These are phyloP conservation scores for Xiphydria camelus DNA, from an alignment of 2,888 invertebrate genomes.

Conservation along the genomic window DNA sequence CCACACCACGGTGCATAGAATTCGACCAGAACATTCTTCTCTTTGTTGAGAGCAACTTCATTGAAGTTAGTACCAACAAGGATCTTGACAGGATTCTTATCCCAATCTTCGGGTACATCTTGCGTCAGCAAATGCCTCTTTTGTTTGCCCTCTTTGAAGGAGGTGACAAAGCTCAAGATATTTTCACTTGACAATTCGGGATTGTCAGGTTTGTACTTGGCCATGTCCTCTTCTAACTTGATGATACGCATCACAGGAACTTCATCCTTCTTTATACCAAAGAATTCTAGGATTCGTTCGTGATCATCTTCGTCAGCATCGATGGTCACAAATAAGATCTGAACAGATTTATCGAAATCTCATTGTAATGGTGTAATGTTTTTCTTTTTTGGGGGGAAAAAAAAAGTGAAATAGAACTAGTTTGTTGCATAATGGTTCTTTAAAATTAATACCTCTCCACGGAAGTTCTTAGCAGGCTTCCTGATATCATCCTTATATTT, in stretches of 20 bases:
- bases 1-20: slow-evolving; percentile 99
- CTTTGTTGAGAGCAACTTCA: slow-evolving; percentile 82
- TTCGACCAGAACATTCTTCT: slow-evolving; percentile 94
- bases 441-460: slow-evolving; percentile 67
- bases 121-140: slow-evolving; percentile 95
- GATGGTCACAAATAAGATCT: slow-evolving; percentile 93
- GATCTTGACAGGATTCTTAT: slow-evolving; percentile 88
- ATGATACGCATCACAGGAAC: slow-evolving; percentile 90
- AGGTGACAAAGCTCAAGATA: slow-evolving; percentile 78
- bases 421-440: background rate
- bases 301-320: slow-evolving; percentile 96
- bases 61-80: slow-evolving; percentile 96
- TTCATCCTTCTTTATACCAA: slow-evolving; percentile 95
- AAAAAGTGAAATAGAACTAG: background rate
- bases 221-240: slow-evolving; percentile 95
- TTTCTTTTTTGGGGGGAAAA: no score
- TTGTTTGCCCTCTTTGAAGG: slow-evolving; percentile 88
- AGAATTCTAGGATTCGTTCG: slow-evolving; percentile 97
- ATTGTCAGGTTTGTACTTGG: slow-evolving; percentile 91
- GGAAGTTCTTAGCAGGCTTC: slow-evolving; percentile 85
- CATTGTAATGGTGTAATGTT: no score
- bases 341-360: slow-evolving; percentile 4
- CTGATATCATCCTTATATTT: slow-evolving; percentile 77
- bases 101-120: slow-evolving; percentile 96
- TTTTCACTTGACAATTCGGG: slow-evolving; percentile 72